A percentile compares a stretch with the other conserved stretches of the same genome.
Evolutionary conservation across 2,113 vertebrate species (phyloP).

Genomic region (Synodontis membranacea): DNA sequence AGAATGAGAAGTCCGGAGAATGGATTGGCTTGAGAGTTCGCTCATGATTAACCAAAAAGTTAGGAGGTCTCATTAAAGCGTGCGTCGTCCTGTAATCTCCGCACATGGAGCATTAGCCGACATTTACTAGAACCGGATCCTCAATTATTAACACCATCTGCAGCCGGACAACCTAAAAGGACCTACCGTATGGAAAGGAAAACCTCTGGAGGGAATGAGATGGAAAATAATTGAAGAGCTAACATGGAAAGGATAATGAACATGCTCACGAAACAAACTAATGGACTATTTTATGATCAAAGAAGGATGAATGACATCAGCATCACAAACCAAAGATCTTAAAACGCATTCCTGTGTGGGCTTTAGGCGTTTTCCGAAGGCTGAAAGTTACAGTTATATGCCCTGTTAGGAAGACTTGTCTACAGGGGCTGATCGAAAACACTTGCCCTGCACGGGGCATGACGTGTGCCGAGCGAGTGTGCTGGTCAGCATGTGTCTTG

Average conservation of each 20-base stretch:
- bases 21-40: background rate
- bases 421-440: constrained; percentile 56
- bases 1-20: background rate
- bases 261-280: background rate
- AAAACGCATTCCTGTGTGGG: background rate
- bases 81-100: background rate
- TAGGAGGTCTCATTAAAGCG: background rate
- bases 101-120: constrained; percentile 19
- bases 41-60: background rate
- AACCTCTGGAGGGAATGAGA: constrained; percentile 27
- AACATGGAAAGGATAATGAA: background rate
- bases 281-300: constrained; percentile 25
- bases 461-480: constrained; percentile 57
- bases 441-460: constrained; percentile 60
- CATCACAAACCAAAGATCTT: background rate
- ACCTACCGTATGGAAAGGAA: constrained; percentile 10
- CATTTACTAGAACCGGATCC: constrained; percentile 25
- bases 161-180: constrained; percentile 12
- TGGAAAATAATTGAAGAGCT: constrained; percentile 26
- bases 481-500: constrained; percentile 13
- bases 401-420: background rate
- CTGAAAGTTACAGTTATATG: background rate
- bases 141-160: constrained; percentile 43
- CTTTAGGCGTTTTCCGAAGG: background rate
- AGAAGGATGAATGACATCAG: background rate